Conservation (phyloP, 2,113 vertebrate species). For the Dolichotis patagonum region DNA sequence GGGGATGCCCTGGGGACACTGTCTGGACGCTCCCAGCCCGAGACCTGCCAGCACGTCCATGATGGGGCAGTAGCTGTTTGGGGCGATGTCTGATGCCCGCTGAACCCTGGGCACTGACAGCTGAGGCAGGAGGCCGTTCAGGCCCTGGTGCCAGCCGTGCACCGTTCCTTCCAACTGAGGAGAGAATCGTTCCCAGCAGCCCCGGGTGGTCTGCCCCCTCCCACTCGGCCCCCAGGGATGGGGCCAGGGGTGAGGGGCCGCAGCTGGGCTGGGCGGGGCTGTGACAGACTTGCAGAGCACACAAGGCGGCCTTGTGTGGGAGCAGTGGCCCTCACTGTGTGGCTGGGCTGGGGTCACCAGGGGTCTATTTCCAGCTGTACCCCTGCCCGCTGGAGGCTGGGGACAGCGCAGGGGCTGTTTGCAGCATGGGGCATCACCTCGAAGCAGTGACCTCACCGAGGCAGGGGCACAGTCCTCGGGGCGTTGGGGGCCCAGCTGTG, state of each 20-base stretch:
- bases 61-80: background rate
- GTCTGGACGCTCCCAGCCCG: no score
- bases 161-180: background rate
- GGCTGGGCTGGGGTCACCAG: background rate
- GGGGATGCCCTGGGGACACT: background rate
- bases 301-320: constrained; percentile 50
- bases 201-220: background rate
- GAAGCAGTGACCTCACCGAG: background rate
- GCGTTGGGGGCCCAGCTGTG: no score
- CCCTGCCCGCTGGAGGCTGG: fast-evolving
- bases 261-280: background rate
- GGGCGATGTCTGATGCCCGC: no score
- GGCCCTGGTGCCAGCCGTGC: background rate
- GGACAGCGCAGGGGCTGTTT: background rate
- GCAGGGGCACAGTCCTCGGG: background rate
- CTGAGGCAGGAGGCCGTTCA: background rate
- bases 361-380: constrained; percentile 34
- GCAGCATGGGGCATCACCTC: background rate
- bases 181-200: background rate
- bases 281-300: constrained; percentile 33
- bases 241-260: background rate
- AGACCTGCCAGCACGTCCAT: background rate
- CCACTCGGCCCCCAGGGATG: background rate
- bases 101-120: background rate
- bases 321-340: background rate